These are phyloP conservation scores for Magallana gigas DNA, from an alignment of 1,140 invertebrate species.

Conservation along the genomic window DNA sequence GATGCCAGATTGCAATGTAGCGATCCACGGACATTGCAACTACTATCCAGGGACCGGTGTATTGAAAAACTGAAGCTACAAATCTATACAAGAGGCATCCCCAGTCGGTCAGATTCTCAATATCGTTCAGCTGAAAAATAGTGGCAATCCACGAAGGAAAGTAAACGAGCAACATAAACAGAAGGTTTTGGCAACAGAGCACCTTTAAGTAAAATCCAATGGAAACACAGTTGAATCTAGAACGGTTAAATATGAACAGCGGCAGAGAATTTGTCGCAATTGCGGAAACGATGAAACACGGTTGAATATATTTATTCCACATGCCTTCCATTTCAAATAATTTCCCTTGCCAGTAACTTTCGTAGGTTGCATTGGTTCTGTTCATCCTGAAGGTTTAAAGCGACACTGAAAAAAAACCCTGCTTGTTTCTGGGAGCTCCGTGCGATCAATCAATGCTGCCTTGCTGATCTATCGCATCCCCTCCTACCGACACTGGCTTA, in stretches of 20 bases:
- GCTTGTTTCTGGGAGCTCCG: not conserved
- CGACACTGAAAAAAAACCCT: not conserved
- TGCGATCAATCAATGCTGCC: slow-evolving; percentile 14
- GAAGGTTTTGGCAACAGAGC: slow-evolving; percentile 41
- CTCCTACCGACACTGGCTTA: not conserved
- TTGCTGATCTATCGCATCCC: not conserved
- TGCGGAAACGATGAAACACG: slow-evolving; percentile 39
- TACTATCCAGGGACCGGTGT: slow-evolving; percentile 70
- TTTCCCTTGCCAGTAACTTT: not conserved
- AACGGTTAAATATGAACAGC: slow-evolving; percentile 46
- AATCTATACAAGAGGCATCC: slow-evolving; percentile 70
- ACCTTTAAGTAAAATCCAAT: slow-evolving; percentile 49
- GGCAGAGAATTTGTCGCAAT: slow-evolving; percentile 36
- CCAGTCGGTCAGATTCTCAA: slow-evolving; percentile 60
- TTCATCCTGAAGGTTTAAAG: not conserved
- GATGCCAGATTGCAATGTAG: slow-evolving; percentile 65
- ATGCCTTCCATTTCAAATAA: slow-evolving; percentile 31
- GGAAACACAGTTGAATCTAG: slow-evolving; percentile 39
- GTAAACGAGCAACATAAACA: slow-evolving; percentile 39
- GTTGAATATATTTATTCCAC: slow-evolving; percentile 37
- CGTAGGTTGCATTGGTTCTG: not conserved
- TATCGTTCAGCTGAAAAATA: not conserved
- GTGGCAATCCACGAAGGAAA: slow-evolving; percentile 29
- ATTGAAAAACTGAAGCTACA: slow-evolving; percentile 62
- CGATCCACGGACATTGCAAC: slow-evolving; percentile 70